Percentiles rank a stretch among this genome's conserved stretches.
These are phyloP conservation scores for Tenebrosternarchus preto DNA, from an alignment of 2,113 vertebrate genomes.

Conservation along the genomic window DNA sequence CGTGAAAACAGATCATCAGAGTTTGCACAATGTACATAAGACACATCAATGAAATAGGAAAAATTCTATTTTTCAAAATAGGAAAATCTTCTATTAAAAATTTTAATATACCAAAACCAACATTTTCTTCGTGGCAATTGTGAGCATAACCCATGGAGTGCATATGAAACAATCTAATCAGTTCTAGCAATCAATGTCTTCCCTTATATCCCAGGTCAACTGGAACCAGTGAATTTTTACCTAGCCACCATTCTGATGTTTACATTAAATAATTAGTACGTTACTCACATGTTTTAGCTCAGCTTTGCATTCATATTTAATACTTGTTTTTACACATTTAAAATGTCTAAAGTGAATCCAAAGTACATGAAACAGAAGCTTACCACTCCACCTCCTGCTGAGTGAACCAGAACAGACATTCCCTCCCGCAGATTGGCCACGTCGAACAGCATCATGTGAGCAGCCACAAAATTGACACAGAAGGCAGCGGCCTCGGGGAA, in stretches of 20 bases:
- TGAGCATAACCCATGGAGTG: background rate
- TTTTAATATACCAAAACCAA: background rate
- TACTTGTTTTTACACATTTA: background rate
- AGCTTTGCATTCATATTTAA: background rate
- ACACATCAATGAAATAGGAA: background rate
- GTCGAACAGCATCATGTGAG: conserved; percentile 99
- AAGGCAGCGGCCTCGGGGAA: conserved; percentile 94
- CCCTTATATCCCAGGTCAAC: background rate
- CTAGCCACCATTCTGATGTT: background rate
- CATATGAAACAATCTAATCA: background rate
- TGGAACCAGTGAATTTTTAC: background rate
- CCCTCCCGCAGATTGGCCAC: conserved; percentile 93
- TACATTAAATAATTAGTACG: background rate
- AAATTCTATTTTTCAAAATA: background rate
- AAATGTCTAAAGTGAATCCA: background rate
- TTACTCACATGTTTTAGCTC: background rate
- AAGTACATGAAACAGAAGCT: conserved; percentile 56
- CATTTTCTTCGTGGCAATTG: background rate
- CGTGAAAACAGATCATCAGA: conserved; percentile 4
- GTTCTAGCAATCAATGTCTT: too few relatives aligned
- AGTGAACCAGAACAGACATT: conserved; percentile 97
- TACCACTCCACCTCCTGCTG: conserved; percentile 94
- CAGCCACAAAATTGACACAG: conserved; percentile 95
- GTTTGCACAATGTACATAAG: background rate
- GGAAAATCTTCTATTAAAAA: background rate